Conservation (phyloP, 2,797 vertebrate genomes). For the Meriones psammophilus region DNA sequence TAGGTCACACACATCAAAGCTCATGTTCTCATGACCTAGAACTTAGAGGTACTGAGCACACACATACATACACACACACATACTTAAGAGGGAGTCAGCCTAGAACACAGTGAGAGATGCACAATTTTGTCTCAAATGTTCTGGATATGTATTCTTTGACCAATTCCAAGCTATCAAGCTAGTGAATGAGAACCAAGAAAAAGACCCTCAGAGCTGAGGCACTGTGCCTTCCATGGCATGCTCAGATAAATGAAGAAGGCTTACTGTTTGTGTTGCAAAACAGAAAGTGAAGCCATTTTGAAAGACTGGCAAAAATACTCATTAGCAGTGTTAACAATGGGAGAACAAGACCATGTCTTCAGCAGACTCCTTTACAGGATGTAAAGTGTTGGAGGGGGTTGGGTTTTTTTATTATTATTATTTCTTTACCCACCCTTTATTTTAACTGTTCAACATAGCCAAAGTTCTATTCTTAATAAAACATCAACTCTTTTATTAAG, state of each 20-base stretch:
- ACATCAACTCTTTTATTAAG: not conserved
- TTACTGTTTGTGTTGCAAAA: not conserved
- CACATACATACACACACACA: not conserved
- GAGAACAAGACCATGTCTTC: not conserved
- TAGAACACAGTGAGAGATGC: not conserved
- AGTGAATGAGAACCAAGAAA: not conserved
- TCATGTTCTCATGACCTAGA: not conserved
- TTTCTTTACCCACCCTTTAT: not conserved
- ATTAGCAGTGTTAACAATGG: not conserved
- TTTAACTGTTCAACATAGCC: constrained; percentile 37
- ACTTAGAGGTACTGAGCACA: not conserved
- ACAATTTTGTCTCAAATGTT: not conserved
- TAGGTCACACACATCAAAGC: constrained; percentile 17
- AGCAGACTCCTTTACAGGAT: not conserved
- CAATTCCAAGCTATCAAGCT: not conserved
- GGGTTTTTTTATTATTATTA: not conserved
- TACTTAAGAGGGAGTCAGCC: not conserved
- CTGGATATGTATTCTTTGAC: not conserved
- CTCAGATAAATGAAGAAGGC: not conserved
- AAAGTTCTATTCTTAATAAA: constrained; percentile 1
- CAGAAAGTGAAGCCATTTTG: not conserved
- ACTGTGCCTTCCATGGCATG: not conserved
- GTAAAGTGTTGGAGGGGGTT: not conserved
- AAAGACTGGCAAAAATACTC: not conserved
- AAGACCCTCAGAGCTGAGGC: not conserved